Evolutionary conservation across 2,113 vertebrate genomes (phyloP), one percentile per base, ranked within the genome.

Genomic region (Sceloporus undulatus): DNA sequence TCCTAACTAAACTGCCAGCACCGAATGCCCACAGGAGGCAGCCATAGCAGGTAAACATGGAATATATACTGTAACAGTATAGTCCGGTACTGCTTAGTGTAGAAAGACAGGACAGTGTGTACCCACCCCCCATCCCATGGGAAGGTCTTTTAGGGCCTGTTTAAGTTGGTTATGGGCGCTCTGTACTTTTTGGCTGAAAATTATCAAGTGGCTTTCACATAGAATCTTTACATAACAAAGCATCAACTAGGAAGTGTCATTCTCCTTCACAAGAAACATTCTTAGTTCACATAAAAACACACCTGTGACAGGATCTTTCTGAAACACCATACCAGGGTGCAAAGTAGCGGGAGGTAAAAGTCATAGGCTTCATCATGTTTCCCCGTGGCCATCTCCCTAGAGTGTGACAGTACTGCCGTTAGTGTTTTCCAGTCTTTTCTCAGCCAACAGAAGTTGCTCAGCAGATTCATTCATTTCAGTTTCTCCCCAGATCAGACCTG

Each of bases 281-380:
- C 52, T 76, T 19, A 68, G 59, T 9, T 16, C 77, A 68, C 40
- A 29, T 19, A 48, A 5, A 83, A 91, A 89, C 56, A 79, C 89
- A 97, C 97, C 98, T 93, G 97, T 98, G 70, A 99, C 98, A 0
- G 98, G 98, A 91, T 99, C 98, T 92, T 99, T n/a, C 98, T 21
- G 95, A 82, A 90, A 99, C 9, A 42, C 98, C 98, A 13, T 95
- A 19, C 98, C 98, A 99, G 0, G 98, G 98, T 68, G 98, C 90
- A 93, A 99, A 99, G 88, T 97, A 98, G 91, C 98, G 97, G 84
- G 98, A 98, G 95, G n/a, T 98, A 98, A 95, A 99, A 99, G 94
- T 99, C 98, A 42, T 98, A 97, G 2, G n/a, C 90, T 94, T 79
- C n/a, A n/a, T 73, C 86, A 10, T 91, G 92, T 85, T 97, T 95